Evolutionary conservation across 2,888 invertebrate species (phyloP), one percentile per base, ranked within the genome.

Genomic region (Aleiodes alternator): DNA sequence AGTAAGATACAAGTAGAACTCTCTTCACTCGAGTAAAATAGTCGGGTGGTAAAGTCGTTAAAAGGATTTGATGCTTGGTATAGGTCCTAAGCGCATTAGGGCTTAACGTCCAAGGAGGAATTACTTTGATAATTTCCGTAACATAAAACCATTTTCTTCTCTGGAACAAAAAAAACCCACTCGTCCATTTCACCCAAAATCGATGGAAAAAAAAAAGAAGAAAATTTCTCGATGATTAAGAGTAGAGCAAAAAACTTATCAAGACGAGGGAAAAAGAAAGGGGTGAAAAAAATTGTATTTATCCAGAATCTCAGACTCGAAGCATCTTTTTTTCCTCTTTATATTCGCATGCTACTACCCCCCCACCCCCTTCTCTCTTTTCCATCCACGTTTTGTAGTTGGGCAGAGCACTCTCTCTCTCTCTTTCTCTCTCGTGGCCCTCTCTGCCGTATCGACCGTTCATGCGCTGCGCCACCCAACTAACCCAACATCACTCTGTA

Each of bases 371-470:
- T 43, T 38, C 34, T 16, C 23, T 23, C 23, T 23, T 23, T 2
- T 23, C 2, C 61, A n/a, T 9, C 48, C 64, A 64, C 34, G 4
- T 69, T 72, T 73, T 75, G 78, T 78, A 75, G 78, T 78, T 76
- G 79, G 78, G 72, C 8, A 61, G 31, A 61, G 31, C 59, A 56
- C 68, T 78, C 78, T 77, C 59, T 73, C 88, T 87, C 59, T 14
- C 31, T 11, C 56, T 14, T 72, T 50, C 61, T 69, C 72, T 73
- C 53, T 72, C 50, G 75, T 38, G 75, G 64, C 69, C 79, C 78
- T 77, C 59, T 73, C 88, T 87, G 82, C 84, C 82, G 79, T 87
- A 88, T 86, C 88, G 87, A 88, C 87, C 86, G 84, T 81, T 80
- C 79, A 76, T 80, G 79, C 77, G 66, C 57, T 71, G 71, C 75